Evolutionary conservation across 2,797 vertebrate genomes (phyloP).

Genomic region (Prunella strophiata): DNA sequence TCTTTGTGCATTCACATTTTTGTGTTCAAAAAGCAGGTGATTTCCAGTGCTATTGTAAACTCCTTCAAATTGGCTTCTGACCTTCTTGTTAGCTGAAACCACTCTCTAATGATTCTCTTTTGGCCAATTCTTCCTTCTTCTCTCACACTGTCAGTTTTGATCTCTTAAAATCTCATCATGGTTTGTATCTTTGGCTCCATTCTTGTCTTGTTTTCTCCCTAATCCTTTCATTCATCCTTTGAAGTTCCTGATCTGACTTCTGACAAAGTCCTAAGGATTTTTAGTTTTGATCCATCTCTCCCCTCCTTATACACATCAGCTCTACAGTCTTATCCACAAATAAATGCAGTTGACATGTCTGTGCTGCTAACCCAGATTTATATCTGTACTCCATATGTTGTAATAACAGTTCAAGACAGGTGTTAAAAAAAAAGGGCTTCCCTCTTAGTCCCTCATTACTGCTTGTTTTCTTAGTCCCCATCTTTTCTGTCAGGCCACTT

Average conservation of each 20-base stretch:
- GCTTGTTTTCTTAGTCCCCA: background rate
- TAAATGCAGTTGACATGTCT: background rate
- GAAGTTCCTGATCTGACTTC: background rate
- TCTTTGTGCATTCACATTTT: background rate
- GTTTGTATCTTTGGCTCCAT: background rate
- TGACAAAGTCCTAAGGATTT: background rate
- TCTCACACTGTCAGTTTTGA: background rate
- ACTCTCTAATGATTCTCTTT: background rate
- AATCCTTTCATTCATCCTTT: background rate
- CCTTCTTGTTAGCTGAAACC: background rate
- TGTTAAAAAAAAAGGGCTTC: background rate
- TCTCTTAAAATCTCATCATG: background rate
- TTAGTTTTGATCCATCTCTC: background rate
- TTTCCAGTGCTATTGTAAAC: background rate
- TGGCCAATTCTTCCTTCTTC: background rate
- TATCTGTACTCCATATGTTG: background rate
- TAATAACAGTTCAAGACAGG: background rate
- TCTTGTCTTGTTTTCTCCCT: background rate
- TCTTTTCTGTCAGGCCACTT: background rate
- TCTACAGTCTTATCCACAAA: background rate
- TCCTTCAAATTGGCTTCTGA: background rate
- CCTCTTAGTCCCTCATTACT: background rate
- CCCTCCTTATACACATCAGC: background rate
- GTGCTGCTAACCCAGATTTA: background rate
- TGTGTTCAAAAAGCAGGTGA: background rate